Base-by-base conservation (phyloP, 2,797 vertebrate genomes). In the Tragopan temminckii region DNA sequence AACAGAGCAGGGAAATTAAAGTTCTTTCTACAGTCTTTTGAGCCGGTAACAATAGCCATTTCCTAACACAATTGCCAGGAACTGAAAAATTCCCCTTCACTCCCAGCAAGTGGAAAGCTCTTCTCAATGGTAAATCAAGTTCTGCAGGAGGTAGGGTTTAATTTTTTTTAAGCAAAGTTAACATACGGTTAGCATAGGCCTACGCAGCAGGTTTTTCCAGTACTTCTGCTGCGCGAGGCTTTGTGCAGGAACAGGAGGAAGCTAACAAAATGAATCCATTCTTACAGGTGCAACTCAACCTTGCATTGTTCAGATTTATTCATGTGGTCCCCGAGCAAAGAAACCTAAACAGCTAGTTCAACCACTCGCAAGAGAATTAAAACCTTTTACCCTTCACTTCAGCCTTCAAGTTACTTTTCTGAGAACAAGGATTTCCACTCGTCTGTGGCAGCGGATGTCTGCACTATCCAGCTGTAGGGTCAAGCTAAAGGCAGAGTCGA, bases 161-260 rank as follows among this genome's bases (percentile, higher is more conserved):
- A 95, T 96, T 95, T 95, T 95, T 95, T 95, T 93, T 75, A 82
- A 96, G 93, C 94, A 89, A 96, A 92, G 94, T 96, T 96, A 96
- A 96, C 95, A 96, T 94, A 96, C 85, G 85, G 96, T 96, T 96
- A 92, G 91, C 96, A 96, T 94, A 95, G 96, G 94, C 95, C 94
- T 89, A 97, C 90, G 77, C 92, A 97, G 94, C 88, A 92, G 96
- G 94, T 92, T 95, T 94, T 95, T 94, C 90, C 94, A 96, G 84
- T 83, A 88, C 82, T 92, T 95, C 79, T 92, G 89, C 90, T 92
- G 89, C 70, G 89, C 3, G 1, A 46, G 91, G 85, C 87, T 94
- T 97, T 95, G 94, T 95, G 77, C 77, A 95, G 77, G 94, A 45
- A 92, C 94, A 95, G 94, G 90, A 94, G 93, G 93, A 93, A 95